Evolutionary conservation across 2,888 invertebrate species (phyloP), one percentile per base, ranked within the genome.

Genomic region (Peribatodes rhomboidaria): DNA sequence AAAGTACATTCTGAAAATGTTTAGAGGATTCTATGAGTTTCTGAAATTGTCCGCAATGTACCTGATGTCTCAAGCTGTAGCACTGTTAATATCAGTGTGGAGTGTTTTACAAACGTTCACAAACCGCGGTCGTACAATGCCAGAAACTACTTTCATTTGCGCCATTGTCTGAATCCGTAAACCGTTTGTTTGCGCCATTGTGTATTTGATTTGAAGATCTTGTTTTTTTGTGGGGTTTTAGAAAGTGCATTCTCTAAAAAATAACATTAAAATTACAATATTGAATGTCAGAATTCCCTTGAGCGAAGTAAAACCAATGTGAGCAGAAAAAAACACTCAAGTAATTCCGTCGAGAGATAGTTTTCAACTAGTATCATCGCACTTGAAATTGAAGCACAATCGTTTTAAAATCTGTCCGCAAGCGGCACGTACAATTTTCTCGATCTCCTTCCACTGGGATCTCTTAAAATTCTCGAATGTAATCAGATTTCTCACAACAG

Each of bases 101-200:
- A 18, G 18, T 9, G 33, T 37, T 13, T 44, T 44, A 60, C 59
- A 65, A 66, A 27, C 16, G 65, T 62, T 65, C 49, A 61, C 62
- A 68, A 33, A 41, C 59, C 58, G 27, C 60, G 42, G 50, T 56
- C 55, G 55, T 47, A 60, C 59, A 66, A 55, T 61, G 47, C 56
- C 53, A 58, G 52, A 59, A 67, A 63, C 55, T 60, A 65, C 63
- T 68, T 70, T 67, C 61, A 70, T 69, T 61, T 66, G 61, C 47
- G 56, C 59, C 58, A 65, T 69, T 70, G 68, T 72, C 61, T 64
- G 50, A 53, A 65, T 57, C 35, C 54, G 44, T 54, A 54, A 63
- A 65, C 53, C 52, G 52, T 53, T 52, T 44, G 35, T 59, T 64
- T 54, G 35, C 16, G 37, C 37, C n/a, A 31, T 61, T 61, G 35